A percentile compares a stretch with the other conserved stretches of the same genome.
Conservation (phyloP, 1,140 invertebrate species). For the Reticulitermes speratus region DNA sequence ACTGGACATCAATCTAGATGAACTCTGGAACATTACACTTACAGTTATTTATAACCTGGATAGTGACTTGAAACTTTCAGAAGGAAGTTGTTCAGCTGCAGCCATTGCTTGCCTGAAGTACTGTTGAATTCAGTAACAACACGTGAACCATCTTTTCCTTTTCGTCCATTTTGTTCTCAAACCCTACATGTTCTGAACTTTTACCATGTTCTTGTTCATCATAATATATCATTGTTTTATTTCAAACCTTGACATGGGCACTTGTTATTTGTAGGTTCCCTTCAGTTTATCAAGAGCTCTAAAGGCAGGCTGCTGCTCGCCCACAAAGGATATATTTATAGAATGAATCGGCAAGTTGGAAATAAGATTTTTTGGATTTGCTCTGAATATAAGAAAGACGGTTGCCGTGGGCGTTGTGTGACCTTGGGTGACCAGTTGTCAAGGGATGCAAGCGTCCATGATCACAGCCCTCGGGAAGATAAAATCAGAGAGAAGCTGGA, state of each 20-base stretch:
- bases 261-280: slow-evolving; percentile 3
- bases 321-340: slow-evolving; percentile 19
- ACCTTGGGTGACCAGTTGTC: not conserved
- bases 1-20: too few species aligned
- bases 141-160: not conserved
- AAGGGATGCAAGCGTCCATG: not conserved
- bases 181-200: not conserved
- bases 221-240: not conserved
- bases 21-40: too few species aligned
- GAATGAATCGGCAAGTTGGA: slow-evolving; percentile 10
- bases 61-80: too few species aligned
- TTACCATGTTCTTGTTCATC: not conserved
- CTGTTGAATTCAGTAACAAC: not conserved
- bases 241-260: not conserved
- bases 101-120: too few species aligned
- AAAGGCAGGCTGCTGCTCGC: slow-evolving; percentile 1
- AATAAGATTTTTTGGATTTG: slow-evolving; percentile 4
- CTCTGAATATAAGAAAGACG: slow-evolving; percentile 14
- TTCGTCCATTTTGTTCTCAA: not conserved
- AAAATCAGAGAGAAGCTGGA: slow-evolving; percentile 11
- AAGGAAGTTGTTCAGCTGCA: too few species aligned
- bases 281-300: not conserved
- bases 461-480: not conserved
- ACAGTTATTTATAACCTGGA: too few species aligned
- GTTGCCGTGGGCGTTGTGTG: slow-evolving; percentile 10